Percentiles rank a stretch among this genome's conserved stretches.
Evolutionary conservation across 1,140 invertebrate species (phyloP).

Genomic region (Macrobrachium rosenbergii): DNA sequence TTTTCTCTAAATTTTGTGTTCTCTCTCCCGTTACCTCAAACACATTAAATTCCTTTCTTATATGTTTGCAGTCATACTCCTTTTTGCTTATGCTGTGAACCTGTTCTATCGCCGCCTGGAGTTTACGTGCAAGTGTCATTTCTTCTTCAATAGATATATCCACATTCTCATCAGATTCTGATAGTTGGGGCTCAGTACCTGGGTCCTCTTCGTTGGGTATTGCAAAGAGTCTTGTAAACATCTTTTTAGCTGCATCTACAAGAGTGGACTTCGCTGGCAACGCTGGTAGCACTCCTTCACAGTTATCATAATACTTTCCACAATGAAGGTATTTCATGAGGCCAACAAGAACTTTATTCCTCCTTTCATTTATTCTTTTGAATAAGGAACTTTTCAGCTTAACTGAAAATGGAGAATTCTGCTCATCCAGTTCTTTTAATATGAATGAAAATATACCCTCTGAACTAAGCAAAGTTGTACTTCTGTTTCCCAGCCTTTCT

Average conservation of each 20-base stretch:
- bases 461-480: constrained; percentile 22
- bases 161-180: too few species aligned
- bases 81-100: too few species aligned
- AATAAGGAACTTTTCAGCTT: constrained; percentile 25
- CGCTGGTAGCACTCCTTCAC: constrained; percentile 30
- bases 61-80: too few species aligned
- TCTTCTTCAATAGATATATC: too few species aligned
- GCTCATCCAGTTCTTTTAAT: constrained; percentile 32
- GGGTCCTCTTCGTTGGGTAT: too few species aligned
- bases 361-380: constrained; percentile 44
- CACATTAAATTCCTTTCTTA: too few species aligned
- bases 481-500: constrained; percentile 33
- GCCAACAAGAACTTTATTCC: constrained; percentile 29
- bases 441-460: constrained; percentile 20
- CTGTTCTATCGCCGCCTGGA: too few species aligned
- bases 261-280: not conserved
- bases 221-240: not conserved
- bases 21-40: too few species aligned
- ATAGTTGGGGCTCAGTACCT: too few species aligned
- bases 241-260: constrained; percentile 40
- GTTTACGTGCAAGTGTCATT: too few species aligned
- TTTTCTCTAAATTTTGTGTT: too few species aligned
- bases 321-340: not conserved
- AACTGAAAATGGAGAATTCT: not conserved
- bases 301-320: not conserved